Conservation (phyloP, 2,113 vertebrate species). For the Hyaena hyaena region DNA sequence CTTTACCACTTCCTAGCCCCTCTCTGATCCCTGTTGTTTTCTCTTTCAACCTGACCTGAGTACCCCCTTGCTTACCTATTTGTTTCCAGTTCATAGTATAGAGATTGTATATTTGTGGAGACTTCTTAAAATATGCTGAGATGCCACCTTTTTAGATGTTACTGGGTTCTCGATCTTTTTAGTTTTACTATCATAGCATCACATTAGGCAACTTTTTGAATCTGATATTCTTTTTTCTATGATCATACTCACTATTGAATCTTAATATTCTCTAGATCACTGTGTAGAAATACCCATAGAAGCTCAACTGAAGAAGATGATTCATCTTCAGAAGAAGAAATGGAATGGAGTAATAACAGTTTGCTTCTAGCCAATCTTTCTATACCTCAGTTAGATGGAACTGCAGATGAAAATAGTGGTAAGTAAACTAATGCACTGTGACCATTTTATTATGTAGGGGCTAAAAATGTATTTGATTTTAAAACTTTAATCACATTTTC, state of each 20-base stretch:
- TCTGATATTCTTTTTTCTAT: constrained; percentile 8
- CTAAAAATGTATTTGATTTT: constrained; percentile 42
- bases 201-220: constrained; percentile 26
- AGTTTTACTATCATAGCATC: not conserved
- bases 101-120: not conserved
- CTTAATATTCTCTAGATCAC: constrained; percentile 84
- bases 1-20: not conserved
- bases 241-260: not conserved
- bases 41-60: not conserved
- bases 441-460: constrained; percentile 21
- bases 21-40: not conserved
- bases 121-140: not conserved
- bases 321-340: constrained; percentile 95
- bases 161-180: not conserved
- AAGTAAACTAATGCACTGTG: constrained; percentile 77
- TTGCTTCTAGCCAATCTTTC: constrained; percentile 92
- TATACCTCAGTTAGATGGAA: constrained; percentile 98
- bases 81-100: not conserved
- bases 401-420: constrained; percentile 98
- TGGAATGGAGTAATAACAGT: constrained; percentile 94
- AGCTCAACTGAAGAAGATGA: constrained; percentile 92
- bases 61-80: not conserved
- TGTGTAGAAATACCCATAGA: constrained; percentile 87
- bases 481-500: not conserved
- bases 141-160: not conserved